phyloP scores from a whole-genome alignment of 2,797 vertebrate genomes.

The Taenioides sp. region DNA sequence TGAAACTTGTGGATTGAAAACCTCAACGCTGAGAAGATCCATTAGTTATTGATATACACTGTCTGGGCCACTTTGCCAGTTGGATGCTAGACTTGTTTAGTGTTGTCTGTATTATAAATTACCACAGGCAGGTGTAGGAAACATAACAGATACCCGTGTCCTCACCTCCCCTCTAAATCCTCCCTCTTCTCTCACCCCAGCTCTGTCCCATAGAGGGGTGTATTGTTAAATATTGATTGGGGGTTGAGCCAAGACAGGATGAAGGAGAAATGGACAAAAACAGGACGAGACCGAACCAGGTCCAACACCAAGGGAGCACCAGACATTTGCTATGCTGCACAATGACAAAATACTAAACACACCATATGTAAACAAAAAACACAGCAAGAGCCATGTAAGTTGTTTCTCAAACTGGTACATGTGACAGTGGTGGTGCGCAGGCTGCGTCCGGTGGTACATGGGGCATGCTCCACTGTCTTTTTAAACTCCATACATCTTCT shows the following conservation, averaged over 20 bases:
- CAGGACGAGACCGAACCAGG: constrained; percentile 27
- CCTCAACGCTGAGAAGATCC: not conserved
- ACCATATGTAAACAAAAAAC: constrained; percentile 44
- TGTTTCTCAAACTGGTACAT: too few species aligned
- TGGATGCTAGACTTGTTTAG: constrained; percentile 8
- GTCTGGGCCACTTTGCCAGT: not conserved
- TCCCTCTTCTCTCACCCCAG: constrained; percentile 17
- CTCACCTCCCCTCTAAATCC: constrained; percentile 29
- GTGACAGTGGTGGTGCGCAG: too few species aligned
- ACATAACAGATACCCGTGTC: constrained; percentile 26
- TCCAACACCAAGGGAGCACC: constrained; percentile 43
- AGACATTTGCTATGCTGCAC: constrained; percentile 66
- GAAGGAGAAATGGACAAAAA: constrained; percentile 16
- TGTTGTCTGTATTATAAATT: constrained; percentile 24
- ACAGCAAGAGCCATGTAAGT: constrained; percentile 45
- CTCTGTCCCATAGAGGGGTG: constrained; percentile 49
- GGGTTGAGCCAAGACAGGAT: constrained; percentile 24
- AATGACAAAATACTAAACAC: constrained; percentile 51
- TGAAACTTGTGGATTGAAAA: not conserved
- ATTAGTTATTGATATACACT: constrained; percentile 6
- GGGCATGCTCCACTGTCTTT: too few species aligned
- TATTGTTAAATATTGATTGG: constrained; percentile 72
- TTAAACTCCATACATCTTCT: too few species aligned
- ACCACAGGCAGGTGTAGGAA: constrained; percentile 21
- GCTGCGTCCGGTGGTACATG: too few species aligned